Conservation (phyloP, 2,888 invertebrate species). For the Drosophila macrospina region DNA sequence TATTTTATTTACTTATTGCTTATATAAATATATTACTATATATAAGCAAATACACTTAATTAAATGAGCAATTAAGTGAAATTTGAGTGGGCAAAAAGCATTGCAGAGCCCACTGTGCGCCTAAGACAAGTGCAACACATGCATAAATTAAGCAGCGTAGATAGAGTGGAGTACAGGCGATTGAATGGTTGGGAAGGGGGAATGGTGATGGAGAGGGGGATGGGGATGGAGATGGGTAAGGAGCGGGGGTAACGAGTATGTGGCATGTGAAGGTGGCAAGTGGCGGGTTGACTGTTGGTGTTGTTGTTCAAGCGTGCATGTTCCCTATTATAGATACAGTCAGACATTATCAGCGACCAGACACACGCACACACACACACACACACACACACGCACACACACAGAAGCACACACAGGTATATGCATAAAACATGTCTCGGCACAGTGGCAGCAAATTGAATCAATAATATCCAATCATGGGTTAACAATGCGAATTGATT, state of each 20-base stretch:
- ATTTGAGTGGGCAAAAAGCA: neutral
- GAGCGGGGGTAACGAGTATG: neutral
- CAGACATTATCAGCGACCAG: constrained; percentile 64
- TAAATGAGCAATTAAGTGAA: neutral
- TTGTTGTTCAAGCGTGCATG: constrained; percentile 59
- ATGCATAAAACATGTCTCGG: constrained; percentile 80
- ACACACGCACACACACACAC: constrained; percentile 6
- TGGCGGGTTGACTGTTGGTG: constrained; percentile 23
- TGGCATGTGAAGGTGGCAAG: constrained; percentile 4
- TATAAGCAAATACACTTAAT: no score
- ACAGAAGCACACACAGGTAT: constrained; percentile 23
- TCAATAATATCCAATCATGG: constrained; percentile 84
- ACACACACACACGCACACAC: neutral
- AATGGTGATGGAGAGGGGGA: constrained; percentile 9
- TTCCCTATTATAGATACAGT: constrained; percentile 70
- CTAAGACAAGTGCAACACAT: constrained; percentile 57
- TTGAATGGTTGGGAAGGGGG: constrained; percentile 7
- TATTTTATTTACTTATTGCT: neutral
- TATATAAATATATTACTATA: no score
- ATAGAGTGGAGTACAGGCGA: neutral
- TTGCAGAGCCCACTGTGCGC: constrained; percentile 47
- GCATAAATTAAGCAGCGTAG: constrained; percentile 72
- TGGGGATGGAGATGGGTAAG: no score
- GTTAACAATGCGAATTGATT: constrained; percentile 83
- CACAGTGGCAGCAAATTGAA: constrained; percentile 79